Percentiles rank a stretch among this genome's conserved stretches.
phyloP scores from a whole-genome alignment of 2,797 vertebrate genomes.

The Eurystomus glaucurus region DNA sequence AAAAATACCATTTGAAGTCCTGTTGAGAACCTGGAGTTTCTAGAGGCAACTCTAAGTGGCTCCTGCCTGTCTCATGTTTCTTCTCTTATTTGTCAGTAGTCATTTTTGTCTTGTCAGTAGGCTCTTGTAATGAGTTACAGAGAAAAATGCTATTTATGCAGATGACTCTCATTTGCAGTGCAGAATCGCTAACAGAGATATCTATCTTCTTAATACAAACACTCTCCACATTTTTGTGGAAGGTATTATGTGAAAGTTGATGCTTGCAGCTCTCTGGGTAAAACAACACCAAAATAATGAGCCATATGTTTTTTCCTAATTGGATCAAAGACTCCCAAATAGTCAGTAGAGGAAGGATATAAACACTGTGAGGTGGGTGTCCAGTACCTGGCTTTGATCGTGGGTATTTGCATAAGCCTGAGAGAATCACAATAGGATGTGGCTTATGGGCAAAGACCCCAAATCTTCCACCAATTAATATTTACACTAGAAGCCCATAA shows the following conservation, averaged over 20 bases:
- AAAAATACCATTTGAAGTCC: constrained; percentile 11
- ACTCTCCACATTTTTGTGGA: constrained; percentile 1
- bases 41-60: background rate
- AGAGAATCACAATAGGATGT: background rate
- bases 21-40: constrained; percentile 27
- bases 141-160: constrained; percentile 34
- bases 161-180: background rate
- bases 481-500: background rate
- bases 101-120: background rate
- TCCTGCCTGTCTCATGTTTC: background rate
- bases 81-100: background rate
- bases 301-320: background rate
- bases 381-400: background rate
- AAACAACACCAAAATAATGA: constrained; percentile 19
- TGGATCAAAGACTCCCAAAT: background rate
- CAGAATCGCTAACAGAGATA: background rate
- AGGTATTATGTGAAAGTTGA: background rate
- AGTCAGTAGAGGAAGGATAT: background rate
- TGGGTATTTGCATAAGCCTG: background rate
- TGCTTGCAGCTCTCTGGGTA: background rate
- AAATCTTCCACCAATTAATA: background rate
- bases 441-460: background rate
- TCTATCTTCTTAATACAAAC: background rate
- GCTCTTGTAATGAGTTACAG: constrained; percentile 6
- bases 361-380: background rate